These are phyloP conservation scores for Cynocephalus volans DNA, from an alignment of 2,113 vertebrate genomes.

Conservation along the genomic window DNA sequence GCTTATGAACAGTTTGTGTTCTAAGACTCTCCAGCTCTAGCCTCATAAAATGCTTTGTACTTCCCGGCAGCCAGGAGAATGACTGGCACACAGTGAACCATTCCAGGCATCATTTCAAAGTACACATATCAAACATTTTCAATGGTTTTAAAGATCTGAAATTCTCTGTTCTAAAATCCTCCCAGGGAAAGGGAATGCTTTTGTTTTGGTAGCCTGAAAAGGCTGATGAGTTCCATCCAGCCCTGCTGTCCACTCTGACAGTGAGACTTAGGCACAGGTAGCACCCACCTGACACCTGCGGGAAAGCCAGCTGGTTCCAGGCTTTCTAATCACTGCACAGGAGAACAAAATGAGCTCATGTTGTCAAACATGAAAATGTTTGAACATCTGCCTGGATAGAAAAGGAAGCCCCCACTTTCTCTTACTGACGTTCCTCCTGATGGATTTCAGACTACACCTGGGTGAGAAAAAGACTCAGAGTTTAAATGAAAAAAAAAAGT, in stretches of 20 bases:
- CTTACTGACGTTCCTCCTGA: background rate
- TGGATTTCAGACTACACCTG: background rate
- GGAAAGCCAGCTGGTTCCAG: background rate
- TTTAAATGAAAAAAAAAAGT: background rate
- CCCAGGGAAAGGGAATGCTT: background rate
- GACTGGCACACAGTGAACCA: background rate
- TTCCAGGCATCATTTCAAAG: background rate
- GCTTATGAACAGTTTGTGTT: background rate
- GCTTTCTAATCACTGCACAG: background rate
- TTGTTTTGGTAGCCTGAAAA: background rate
- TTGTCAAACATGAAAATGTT: background rate
- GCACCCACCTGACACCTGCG: background rate
- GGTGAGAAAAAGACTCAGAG: background rate
- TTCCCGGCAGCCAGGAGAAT: background rate
- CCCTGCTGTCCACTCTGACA: background rate
- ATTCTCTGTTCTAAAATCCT: background rate
- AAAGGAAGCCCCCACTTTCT: background rate
- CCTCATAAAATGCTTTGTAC: background rate
- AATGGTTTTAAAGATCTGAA: background rate
- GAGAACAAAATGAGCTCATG: background rate
- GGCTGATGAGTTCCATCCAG: background rate
- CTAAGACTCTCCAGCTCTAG: background rate
- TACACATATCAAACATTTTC: background rate
- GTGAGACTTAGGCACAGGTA: accelerated
- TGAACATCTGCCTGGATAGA: background rate